phyloP scores from a whole-genome alignment of 2,888 invertebrate genomes.

The Xylocampa areola region DNA sequence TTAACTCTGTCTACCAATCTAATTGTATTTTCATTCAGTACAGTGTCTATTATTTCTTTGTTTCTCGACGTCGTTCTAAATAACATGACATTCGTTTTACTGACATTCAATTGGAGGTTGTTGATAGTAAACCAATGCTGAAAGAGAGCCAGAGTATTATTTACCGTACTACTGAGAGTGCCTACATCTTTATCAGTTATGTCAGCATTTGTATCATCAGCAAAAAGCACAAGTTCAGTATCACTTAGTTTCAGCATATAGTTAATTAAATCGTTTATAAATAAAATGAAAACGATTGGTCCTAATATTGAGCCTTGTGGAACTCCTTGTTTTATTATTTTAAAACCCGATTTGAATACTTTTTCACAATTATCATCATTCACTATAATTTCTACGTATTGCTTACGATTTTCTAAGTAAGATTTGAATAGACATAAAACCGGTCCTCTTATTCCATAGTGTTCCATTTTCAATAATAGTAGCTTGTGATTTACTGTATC shows the following conservation, averaged over 20 bases:
- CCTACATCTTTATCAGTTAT: neutral
- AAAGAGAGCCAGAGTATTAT: neutral
- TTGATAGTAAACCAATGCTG: neutral
- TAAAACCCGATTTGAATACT: neutral
- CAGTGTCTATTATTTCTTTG: neutral
- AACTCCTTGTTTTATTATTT: neutral
- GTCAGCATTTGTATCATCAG: slow-evolving; percentile 3
- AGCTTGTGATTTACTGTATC: too few species aligned
- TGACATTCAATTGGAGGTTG: neutral
- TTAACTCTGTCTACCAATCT: neutral
- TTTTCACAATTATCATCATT: neutral
- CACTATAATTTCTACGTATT: neutral
- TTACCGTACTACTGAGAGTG: neutral
- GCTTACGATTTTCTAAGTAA: neutral
- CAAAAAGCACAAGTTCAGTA: neutral
- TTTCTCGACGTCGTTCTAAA: neutral
- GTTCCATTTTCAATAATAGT: too few species aligned
- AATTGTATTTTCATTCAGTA: neutral
- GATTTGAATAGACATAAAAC: neutral
- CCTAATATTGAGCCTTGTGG: slow-evolving; percentile 3
- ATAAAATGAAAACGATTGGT: neutral
- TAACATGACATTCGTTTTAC: slow-evolving; percentile 2
- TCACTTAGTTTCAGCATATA: neutral
- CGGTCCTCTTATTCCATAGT: too few species aligned
- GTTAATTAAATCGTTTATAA: neutral